Evolutionary conservation across 1,140 invertebrate genomes (phyloP).

Genomic region (Drosophila murphyi): DNA sequence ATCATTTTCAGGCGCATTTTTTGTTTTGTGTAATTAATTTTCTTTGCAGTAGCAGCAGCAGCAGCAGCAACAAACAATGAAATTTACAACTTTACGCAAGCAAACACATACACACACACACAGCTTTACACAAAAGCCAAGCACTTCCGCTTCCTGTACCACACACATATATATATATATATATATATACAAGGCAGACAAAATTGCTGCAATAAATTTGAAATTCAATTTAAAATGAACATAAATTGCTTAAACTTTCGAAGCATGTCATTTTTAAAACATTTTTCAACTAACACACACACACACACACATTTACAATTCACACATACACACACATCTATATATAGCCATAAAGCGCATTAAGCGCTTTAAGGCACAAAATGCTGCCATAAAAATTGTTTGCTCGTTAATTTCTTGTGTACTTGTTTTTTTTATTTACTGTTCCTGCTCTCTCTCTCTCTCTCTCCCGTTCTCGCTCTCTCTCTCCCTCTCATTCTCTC

Average conservation of each 20-base stretch:
- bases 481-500: background rate
- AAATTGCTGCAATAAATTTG: slow-evolving; percentile 84
- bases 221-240: slow-evolving; percentile 84
- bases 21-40: slow-evolving; percentile 70
- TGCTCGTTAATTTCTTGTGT: slow-evolving; percentile 81
- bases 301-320: slow-evolving; percentile 16
- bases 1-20: slow-evolving; percentile 36
- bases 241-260: slow-evolving; percentile 84
- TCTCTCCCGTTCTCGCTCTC: background rate
- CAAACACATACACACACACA: slow-evolving; percentile 42
- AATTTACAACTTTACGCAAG: slow-evolving; percentile 69
- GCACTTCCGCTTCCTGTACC: slow-evolving; percentile 70
- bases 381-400: slow-evolving; percentile 83
- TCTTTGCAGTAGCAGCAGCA: slow-evolving; percentile 48
- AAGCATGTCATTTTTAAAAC: slow-evolving; percentile 84
- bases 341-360: slow-evolving; percentile 68
- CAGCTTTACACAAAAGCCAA: slow-evolving; percentile 54
- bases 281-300: slow-evolving; percentile 81
- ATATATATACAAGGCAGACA: slow-evolving; percentile 43
- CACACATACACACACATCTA: slow-evolving; percentile 21
- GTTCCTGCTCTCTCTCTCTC: slow-evolving; percentile 26
- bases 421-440: slow-evolving; percentile 75
- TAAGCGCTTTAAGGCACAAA: slow-evolving; percentile 83
- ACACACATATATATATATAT: slow-evolving; percentile 22
- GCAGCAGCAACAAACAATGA: slow-evolving; percentile 54